phyloP scores from a whole-genome alignment of 2,797 vertebrate species.

The Pseudomugil tenellus region DNA sequence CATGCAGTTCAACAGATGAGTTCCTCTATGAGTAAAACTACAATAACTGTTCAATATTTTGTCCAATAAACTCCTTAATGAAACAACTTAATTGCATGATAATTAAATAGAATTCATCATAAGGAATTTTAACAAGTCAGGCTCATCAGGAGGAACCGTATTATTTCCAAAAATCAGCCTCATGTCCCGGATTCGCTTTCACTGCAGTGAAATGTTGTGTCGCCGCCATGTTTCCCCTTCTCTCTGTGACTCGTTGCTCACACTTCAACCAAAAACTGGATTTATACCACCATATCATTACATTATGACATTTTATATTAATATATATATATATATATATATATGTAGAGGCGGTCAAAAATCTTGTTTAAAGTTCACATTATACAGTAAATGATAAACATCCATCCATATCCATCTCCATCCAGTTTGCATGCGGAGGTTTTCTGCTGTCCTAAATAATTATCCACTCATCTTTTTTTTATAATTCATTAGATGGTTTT shows the following conservation, averaged over 20 bases:
- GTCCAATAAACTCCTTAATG: slow-evolving; percentile 65
- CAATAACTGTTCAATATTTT: slow-evolving; percentile 58
- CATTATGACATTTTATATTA: no score
- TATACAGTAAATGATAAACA: no score
- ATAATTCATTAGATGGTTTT: slow-evolving; percentile 5
- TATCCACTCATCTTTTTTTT: slow-evolving; percentile 19
- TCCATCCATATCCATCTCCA: no score
- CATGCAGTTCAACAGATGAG: slow-evolving; percentile 39
- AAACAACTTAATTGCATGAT: slow-evolving; percentile 61
- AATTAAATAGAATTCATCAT: slow-evolving; percentile 68
- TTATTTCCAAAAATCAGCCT: slow-evolving; percentile 24
- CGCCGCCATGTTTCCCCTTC: no score
- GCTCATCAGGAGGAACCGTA: slow-evolving; percentile 9
- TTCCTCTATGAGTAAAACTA: slow-evolving; percentile 57
- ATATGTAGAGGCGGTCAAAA: no score
- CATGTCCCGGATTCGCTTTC: no score
- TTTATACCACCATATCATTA: no score
- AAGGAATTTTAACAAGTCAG: slow-evolving; percentile 19
- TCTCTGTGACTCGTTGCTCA: no score
- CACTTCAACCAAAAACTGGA: no score
- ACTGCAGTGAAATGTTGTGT: no score
- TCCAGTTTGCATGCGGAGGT: neutral
- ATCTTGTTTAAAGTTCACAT: no score
- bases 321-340: no score
- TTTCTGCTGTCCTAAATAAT: neutral